These are phyloP conservation scores for Hucho hucho DNA, from an alignment of 2,113 vertebrate species.

Conservation along the genomic window DNA sequence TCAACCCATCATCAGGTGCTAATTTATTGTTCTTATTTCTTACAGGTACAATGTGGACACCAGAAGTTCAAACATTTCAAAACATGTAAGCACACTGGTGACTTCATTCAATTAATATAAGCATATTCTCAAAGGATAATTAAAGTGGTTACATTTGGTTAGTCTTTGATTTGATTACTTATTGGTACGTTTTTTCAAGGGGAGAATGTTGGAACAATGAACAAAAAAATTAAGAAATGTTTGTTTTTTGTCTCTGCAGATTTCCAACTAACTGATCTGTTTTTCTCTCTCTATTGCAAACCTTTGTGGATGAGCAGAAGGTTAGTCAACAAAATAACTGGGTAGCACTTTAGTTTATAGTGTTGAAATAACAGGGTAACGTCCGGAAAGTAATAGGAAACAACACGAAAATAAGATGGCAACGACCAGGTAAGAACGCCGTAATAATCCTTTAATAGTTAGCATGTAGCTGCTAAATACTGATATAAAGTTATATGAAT, in stretches of 20 bases:
- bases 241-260: slow-evolving; percentile 5
- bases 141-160: too few species aligned
- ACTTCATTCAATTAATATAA: neutral
- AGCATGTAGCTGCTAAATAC: too few species aligned
- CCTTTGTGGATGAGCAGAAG: slow-evolving; percentile 66
- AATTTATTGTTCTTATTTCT: slow-evolving; percentile 30
- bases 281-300: slow-evolving; percentile 41
- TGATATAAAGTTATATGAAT: too few species aligned
- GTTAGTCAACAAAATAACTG: slow-evolving; percentile 39
- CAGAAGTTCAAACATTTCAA: slow-evolving; percentile 84
- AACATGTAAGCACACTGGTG: slow-evolving; percentile 79
- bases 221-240: neutral
- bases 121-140: neutral
- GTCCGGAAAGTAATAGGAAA: too few species aligned
- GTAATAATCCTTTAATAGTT: too few species aligned
- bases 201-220: neutral
- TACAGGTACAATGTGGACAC: slow-evolving; percentile 89
- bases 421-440: too few species aligned
- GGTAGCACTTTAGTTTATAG: too few species aligned
- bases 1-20: neutral
- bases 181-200: too few species aligned
- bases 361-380: too few species aligned
- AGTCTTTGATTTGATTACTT: too few species aligned
- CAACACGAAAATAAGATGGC: too few species aligned
- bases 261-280: slow-evolving; percentile 30